Conservation (phyloP, 2,888 invertebrate genomes). For the Endomychus coccineus region DNA sequence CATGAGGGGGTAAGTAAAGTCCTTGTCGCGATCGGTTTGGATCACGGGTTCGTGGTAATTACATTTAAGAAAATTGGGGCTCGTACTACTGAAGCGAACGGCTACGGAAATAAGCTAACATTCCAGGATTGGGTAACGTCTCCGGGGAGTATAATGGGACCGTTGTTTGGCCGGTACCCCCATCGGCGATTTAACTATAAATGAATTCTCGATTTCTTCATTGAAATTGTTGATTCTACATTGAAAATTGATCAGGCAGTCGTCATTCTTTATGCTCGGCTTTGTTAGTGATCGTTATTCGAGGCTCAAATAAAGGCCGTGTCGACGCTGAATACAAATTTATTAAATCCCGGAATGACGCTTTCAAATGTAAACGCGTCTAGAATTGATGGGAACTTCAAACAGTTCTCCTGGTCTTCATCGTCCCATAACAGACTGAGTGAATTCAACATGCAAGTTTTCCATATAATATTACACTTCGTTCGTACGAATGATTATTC, state of each 20-base stretch:
- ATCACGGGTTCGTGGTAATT: constrained; percentile 31
- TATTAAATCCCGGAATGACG: no score
- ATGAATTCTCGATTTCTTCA: constrained; percentile 32
- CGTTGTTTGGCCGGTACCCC: constrained; percentile 24
- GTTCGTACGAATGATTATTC: no score
- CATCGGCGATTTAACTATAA: constrained; percentile 34
- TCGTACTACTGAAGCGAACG: constrained; percentile 29
- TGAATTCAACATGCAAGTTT: no score
- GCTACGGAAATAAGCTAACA: constrained; percentile 34
- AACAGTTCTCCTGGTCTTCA: no score
- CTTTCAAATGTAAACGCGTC: no score
- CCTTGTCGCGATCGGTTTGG: constrained; percentile 31
- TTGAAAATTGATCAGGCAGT: constrained; percentile 23
- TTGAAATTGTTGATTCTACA: constrained; percentile 28
- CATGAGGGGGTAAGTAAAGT: constrained; percentile 9
- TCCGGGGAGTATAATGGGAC: constrained; percentile 28
- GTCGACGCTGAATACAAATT: no score
- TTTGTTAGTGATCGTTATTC: no score
- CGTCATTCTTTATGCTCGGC: neutral
- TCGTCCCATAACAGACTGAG: no score
- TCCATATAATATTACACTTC: no score
- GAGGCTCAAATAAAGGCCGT: no score
- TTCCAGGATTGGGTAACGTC: constrained; percentile 26
- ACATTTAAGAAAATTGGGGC: constrained; percentile 38
- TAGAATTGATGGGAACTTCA: no score